These are phyloP conservation scores for Spodoptera littoralis DNA, from an alignment of 2,888 invertebrate genomes.

Conservation along the genomic window DNA sequence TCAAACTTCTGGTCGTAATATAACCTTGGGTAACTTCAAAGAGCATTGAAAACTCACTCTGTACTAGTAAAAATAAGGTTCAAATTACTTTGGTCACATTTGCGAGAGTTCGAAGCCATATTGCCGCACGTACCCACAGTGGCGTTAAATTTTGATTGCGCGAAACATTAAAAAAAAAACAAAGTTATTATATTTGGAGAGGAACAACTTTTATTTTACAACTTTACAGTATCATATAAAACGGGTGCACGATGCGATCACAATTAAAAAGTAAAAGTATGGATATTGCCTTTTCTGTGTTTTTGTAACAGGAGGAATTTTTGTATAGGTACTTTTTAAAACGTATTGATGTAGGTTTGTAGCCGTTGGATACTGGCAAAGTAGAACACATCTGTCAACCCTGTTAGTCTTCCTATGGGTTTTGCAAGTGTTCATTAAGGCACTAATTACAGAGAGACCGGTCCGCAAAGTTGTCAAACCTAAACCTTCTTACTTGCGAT, in stretches of 20 bases:
- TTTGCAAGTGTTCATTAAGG: no score
- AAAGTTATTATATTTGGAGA: constrained; percentile 57
- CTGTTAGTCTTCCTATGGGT: no score
- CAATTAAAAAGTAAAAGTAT: constrained; percentile 54
- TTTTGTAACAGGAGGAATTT: constrained; percentile 18
- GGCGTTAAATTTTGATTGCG: constrained; percentile 61
- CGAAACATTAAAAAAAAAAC: constrained; percentile 56
- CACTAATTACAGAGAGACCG: no score
- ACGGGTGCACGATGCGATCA: constrained; percentile 50
- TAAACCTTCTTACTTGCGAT: no score
- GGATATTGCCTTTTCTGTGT: constrained; percentile 21
- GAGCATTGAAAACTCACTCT: constrained; percentile 31
- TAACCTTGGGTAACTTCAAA: constrained; percentile 23
- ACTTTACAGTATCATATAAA: constrained; percentile 56
- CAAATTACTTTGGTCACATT: constrained; percentile 31
- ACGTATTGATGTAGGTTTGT: not conserved
- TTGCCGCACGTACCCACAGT: constrained; percentile 57
- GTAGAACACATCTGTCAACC: no score
- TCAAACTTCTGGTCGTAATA: constrained; percentile 41
- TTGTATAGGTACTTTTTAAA: constrained; percentile 11
- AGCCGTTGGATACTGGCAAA: no score
- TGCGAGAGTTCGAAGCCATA: constrained; percentile 39
- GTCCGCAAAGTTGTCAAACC: no score
- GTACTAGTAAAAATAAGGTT: constrained; percentile 35
- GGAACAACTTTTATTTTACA: constrained; percentile 58